These are phyloP conservation scores for Octodon degus DNA, from an alignment of 2,113 vertebrate genomes.

Conservation along the genomic window DNA sequence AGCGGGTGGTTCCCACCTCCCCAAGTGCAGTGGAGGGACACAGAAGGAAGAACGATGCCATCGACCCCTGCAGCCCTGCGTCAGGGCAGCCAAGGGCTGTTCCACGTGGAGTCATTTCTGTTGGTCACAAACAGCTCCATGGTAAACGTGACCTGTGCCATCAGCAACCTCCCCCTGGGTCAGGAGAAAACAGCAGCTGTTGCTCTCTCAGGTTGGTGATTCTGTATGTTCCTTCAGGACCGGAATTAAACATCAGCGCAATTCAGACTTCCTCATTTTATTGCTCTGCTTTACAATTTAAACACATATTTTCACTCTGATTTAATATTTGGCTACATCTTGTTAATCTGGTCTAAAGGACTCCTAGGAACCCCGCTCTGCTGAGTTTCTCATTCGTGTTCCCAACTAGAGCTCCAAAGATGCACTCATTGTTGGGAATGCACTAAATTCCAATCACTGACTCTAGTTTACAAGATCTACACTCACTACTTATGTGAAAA, in stretches of 20 bases:
- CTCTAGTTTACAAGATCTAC: not conserved
- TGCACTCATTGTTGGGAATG: not conserved
- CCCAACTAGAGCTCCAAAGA: too few species aligned
- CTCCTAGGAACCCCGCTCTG: not conserved
- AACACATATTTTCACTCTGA: not conserved
- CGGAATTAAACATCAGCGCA: not conserved
- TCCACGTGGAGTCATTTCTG: constrained; percentile 61
- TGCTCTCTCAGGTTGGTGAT: constrained; percentile 47
- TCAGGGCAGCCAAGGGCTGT: constrained; percentile 38
- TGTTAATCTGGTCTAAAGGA: not conserved
- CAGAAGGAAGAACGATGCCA: not conserved
- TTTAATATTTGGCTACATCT: not conserved
- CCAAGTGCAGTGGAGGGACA: constrained; percentile 49
- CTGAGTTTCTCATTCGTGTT: not conserved
- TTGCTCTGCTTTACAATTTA: not conserved
- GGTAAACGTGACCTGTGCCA: constrained; percentile 56
- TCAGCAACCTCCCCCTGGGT: not conserved
- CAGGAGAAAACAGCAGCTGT: constrained; percentile 26
- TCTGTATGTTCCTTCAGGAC: not conserved
- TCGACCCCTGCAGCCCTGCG: not conserved
- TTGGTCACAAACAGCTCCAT: not conserved
- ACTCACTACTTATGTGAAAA: not conserved
- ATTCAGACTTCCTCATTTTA: not conserved
- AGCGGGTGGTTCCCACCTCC: constrained; percentile 75
- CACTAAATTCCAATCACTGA: not conserved